Evolutionary conservation across 1,140 invertebrate genomes (phyloP).

Genomic region (Venturia canescens): DNA sequence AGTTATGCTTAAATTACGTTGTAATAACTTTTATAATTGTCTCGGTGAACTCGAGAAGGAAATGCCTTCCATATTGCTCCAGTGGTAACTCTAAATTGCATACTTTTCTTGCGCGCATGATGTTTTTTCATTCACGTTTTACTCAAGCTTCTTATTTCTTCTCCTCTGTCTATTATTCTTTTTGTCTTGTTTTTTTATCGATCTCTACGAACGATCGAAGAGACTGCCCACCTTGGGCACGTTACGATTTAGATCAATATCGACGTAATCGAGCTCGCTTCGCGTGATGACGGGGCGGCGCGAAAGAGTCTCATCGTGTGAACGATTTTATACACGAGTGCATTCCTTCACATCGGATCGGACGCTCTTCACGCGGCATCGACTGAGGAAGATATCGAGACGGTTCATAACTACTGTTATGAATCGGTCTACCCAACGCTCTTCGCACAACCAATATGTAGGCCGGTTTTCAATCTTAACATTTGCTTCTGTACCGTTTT

Average conservation of each 20-base stretch:
- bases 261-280: conserved; percentile 36
- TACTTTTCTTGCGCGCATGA: not conserved
- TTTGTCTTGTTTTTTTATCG: not conserved
- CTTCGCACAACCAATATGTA: not conserved
- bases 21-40: conserved; percentile 43
- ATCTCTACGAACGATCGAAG: not conserved
- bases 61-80: conserved; percentile 27
- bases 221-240: not conserved
- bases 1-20: conserved; percentile 38
- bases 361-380: not conserved
- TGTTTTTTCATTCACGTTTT: conserved; percentile 1
- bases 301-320: conserved; percentile 25
- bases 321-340: conserved; percentile 32
- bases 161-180: not conserved
- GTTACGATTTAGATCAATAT: conserved; percentile 43
- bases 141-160: not conserved
- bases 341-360: conserved; percentile 4
- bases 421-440: not conserved
- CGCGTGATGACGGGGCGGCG: conserved; percentile 37
- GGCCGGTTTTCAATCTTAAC: not conserved
- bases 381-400: not conserved
- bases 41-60: not conserved
- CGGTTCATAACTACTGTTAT: conserved; percentile 3
- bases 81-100: conserved; percentile 3
- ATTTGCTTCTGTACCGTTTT: not conserved